phyloP scores from a whole-genome alignment of 2,797 vertebrate species.

The Phoxinus dragarum region DNA sequence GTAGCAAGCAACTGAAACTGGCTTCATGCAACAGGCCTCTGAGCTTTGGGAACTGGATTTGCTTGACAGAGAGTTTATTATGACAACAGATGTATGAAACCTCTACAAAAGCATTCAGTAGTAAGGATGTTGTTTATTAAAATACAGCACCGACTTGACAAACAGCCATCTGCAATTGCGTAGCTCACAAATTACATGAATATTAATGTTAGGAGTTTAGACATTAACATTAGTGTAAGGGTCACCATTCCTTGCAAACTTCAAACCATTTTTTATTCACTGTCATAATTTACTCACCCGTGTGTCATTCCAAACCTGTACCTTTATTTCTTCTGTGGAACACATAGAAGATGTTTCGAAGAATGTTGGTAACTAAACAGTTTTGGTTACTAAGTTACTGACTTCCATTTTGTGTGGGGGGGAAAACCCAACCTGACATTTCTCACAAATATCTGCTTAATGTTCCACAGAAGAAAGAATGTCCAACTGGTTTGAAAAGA shows the following conservation, averaged over 20 bases:
- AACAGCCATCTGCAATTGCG: background rate
- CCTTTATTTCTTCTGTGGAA: background rate
- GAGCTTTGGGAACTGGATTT: background rate
- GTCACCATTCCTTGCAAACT: background rate
- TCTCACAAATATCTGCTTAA: background rate
- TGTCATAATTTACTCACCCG: background rate
- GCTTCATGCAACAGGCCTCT: too few relatives aligned
- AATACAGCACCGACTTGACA: background rate
- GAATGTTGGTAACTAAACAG: background rate
- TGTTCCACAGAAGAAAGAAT: background rate
- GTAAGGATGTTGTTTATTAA: background rate
- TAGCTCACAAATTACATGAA: background rate
- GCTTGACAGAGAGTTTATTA: background rate
- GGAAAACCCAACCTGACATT: background rate
- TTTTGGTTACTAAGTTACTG: background rate
- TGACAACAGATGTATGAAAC: background rate
- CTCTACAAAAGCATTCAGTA: background rate
- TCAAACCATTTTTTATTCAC: background rate
- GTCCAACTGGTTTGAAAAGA: too few relatives aligned
- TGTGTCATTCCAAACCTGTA: background rate
- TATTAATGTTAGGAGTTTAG: background rate
- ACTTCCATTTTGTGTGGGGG: background rate
- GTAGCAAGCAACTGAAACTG: too few relatives aligned
- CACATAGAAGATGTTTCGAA: background rate
- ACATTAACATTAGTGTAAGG: background rate